Evolutionary conservation across 2,113 vertebrate species (phyloP), one percentile per base, ranked within the genome.

Genomic region (Mellivora capensis): DNA sequence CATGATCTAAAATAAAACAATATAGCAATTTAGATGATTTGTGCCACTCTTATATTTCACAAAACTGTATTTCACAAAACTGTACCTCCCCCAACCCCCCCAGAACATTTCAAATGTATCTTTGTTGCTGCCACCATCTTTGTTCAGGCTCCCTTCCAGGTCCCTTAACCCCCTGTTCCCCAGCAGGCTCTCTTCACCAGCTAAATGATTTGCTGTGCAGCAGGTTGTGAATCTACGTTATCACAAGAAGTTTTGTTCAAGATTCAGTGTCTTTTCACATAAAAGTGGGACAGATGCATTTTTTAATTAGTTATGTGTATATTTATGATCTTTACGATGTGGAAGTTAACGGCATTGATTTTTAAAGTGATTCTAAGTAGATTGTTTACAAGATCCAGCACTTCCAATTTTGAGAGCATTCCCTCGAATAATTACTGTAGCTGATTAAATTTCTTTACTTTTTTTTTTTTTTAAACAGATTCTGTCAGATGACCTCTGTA

Each of bases 361-460:
- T 95, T 82, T 87, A 83, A 94, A 95, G 90, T 72, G 34, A 72
- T 81, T 94, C 71, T 94, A 12, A 72, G 80, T 52, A 82, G 67
- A 14, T 57, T 85, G 17, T 92, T 81, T 87, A 31, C 1, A 15
- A 87, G 29, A 87, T 87, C 14, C 17, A 72, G 10, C 29, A 25
- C n/a, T 96, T 93, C 7, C n/a, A 83, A n/a, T 88, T 93, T 85
- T 79, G 42, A 96, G 57, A 59, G 52, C 6, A 37, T 96, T 95
- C 54, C 27, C 39, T 44, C n/a, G 67, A 95, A 52, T 94, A 89
- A 93, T 90, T 92, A 49, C 37, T 64, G 9, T 62, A 87, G 76
- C 93, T 90, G 67, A 84, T 90, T 96, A 87, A 42, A 87, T 96
- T 93, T 42, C 84, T 95, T 89, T 49, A 86, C n/a, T 21, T 7